A percentile compares a stretch with the other conserved stretches of the same genome.
Conservation (phyloP, 1,140 invertebrate species). For the Berghia stephanieae region DNA sequence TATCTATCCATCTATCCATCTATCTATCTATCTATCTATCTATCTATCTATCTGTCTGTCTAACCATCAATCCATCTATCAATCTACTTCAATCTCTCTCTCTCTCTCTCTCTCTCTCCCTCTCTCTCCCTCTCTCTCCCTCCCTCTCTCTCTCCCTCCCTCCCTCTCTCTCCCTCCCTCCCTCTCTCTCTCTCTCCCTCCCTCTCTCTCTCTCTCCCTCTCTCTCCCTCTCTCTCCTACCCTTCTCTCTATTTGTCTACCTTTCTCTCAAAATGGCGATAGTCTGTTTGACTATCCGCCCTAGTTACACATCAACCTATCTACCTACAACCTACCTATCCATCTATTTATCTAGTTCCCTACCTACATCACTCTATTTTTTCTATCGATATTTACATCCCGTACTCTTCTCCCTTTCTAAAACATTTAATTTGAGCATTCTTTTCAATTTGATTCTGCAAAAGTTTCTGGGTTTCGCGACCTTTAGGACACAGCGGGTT, state of each 20-base stretch:
- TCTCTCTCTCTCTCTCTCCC: slow-evolving; percentile 10
- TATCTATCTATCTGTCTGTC: not conserved
- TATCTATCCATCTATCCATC: not conserved
- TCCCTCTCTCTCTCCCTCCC: not conserved
- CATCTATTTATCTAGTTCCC: not conserved
- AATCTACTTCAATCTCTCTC: not conserved
- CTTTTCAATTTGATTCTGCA: no score
- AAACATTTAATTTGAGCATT: no score
- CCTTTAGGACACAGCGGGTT: no score
- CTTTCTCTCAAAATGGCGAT: no score
- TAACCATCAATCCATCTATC: not conserved
- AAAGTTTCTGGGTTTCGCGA: no score
- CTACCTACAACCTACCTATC: no score
- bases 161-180: not conserved
- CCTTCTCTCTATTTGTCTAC: not conserved
- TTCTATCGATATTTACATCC: no score
- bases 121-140: not conserved
- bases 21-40: not conserved
- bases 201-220: not conserved
- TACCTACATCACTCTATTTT: not conserved
- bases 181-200: not conserved
- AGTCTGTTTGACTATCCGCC: no score
- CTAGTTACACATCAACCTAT: no score
- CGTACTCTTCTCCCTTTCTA: no score
- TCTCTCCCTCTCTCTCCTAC: not conserved